Evolutionary conservation across 2,888 invertebrate species (phyloP).

Genomic region (Caenorhabditis panamensis): DNA sequence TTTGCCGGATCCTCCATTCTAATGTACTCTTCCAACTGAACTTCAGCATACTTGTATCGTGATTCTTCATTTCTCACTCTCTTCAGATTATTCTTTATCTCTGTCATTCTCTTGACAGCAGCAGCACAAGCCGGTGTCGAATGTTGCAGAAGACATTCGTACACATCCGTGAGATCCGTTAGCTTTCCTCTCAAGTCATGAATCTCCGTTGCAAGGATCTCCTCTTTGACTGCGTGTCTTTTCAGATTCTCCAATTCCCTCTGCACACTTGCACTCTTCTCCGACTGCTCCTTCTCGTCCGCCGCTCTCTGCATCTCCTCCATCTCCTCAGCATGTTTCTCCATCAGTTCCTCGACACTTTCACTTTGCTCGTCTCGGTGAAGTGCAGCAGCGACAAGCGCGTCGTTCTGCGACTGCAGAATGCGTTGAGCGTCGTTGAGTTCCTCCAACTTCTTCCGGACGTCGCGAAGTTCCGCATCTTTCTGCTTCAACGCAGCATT

Average conservation of each 20-base stretch:
- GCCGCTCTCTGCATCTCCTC: not conserved
- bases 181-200: not conserved
- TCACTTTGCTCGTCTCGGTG: not conserved
- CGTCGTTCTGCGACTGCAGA: not conserved
- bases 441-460: not conserved
- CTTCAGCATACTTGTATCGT: not conserved
- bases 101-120: not conserved
- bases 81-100: not conserved
- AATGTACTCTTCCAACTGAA: not conserved
- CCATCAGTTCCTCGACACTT: not conserved
- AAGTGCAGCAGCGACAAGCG: not conserved
- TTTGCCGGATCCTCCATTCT: not conserved
- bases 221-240: no score
- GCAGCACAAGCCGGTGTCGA: not conserved
- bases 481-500: not conserved
- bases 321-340: not conserved
- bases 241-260: no score
- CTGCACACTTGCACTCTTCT: no score
- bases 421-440: not conserved
- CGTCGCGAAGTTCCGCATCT: not conserved
- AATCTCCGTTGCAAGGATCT: no score
- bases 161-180: not conserved
- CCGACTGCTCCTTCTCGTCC: no score
- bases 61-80: not conserved
- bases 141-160: not conserved